Conservation (phyloP, 2,113 vertebrate species). For the Carassius auratus region DNA sequence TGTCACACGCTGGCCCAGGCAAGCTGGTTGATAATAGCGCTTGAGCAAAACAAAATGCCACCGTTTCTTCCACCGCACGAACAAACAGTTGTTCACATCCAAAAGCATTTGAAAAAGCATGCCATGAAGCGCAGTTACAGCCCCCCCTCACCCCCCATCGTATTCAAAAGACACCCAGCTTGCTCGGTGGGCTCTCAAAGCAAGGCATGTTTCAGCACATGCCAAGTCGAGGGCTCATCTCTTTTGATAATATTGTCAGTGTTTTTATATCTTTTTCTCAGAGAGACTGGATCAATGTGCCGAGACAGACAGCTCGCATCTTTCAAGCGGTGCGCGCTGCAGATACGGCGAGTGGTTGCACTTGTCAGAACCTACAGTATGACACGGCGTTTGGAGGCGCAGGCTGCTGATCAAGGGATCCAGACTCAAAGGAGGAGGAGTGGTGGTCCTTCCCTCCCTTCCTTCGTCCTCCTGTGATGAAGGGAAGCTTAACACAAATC, state of each 20-base stretch:
- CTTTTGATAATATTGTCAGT: slow-evolving; percentile 43
- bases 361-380: slow-evolving; percentile 11
- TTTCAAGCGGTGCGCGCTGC: slow-evolving; percentile 14
- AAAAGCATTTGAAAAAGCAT: slow-evolving; percentile 36
- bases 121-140: neutral
- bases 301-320: slow-evolving; percentile 30
- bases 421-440: slow-evolving; percentile 39
- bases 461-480: slow-evolving; percentile 5
- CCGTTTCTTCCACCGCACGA: neutral
- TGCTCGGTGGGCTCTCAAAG: slow-evolving; percentile 30
- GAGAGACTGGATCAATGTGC: slow-evolving; percentile 8
- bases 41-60: slow-evolving; percentile 14
- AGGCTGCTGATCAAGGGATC: slow-evolving; percentile 43
- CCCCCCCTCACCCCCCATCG: neutral
- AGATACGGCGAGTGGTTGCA: slow-evolving; percentile 18
- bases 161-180: slow-evolving; percentile 8
- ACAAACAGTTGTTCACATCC: slow-evolving; percentile 37
- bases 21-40: slow-evolving; percentile 20
- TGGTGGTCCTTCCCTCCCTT: neutral
- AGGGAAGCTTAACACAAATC: neutral
- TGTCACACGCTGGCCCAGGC: slow-evolving; percentile 42
- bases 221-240: slow-evolving; percentile 34
- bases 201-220: slow-evolving; percentile 29
- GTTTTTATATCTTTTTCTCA: slow-evolving; percentile 30
- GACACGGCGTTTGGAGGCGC: slow-evolving; percentile 28